These are phyloP conservation scores for Monochamus saltuarius DNA, from an alignment of 1,140 invertebrate genomes.

Conservation along the genomic window DNA sequence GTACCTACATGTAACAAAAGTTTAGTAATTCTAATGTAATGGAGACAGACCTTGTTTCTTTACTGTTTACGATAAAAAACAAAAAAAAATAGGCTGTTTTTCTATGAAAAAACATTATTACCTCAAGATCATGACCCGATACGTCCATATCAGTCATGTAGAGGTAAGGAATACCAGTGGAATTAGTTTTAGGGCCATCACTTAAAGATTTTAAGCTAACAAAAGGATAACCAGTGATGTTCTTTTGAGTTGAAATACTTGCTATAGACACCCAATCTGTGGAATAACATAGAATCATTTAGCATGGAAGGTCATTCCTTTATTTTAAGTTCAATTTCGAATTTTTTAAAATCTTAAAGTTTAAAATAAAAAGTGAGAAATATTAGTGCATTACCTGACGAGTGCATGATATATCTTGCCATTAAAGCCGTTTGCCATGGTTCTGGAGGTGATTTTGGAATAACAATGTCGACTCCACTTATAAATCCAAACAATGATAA, in stretches of 20 bases:
- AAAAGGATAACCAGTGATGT: constrained; percentile 69
- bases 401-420: constrained; percentile 53
- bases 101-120: constrained; percentile 46
- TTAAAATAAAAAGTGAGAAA: neutral
- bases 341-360: too few species aligned
- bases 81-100: too few species aligned
- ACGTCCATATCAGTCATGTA: constrained; percentile 76
- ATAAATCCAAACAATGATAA: too few species aligned
- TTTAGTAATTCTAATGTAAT: too few species aligned
- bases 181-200: constrained; percentile 67
- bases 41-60: too few species aligned
- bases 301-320: neutral
- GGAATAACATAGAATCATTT: constrained; percentile 26
- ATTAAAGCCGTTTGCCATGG: constrained; percentile 45
- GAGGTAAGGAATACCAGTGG: constrained; percentile 75
- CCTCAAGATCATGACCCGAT: constrained; percentile 68
- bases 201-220: constrained; percentile 72
- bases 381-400: constrained; percentile 50
- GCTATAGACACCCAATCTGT: constrained; percentile 73
- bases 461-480: too few species aligned
- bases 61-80: too few species aligned
- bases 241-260: constrained; percentile 65
- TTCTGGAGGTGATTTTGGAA: neutral
- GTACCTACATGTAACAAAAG: too few species aligned
- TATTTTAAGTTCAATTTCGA: neutral